Evolutionary conservation across 64 coral and sea anemone species (phyloP).

Genomic region (Stylophora pistillata): DNA sequence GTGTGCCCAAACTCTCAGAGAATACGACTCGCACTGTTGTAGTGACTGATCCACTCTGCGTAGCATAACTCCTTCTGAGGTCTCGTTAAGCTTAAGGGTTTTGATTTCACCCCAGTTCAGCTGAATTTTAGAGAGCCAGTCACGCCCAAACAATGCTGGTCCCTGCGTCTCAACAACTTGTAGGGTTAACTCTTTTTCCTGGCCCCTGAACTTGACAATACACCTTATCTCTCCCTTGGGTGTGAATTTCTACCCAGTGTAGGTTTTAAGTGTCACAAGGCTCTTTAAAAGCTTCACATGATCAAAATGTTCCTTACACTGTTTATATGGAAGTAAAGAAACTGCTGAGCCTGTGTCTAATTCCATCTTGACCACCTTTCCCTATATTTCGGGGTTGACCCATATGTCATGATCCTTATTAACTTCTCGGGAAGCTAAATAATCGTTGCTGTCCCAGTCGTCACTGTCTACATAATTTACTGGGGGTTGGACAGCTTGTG

Average conservation of each 20-base stretch:
- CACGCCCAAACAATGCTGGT: slow-evolving; percentile 58
- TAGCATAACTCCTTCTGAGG: neutral
- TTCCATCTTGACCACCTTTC: slow-evolving; percentile 60
- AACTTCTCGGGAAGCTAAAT: slow-evolving; percentile 21
- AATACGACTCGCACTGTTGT: too few species aligned
- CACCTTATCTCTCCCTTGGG: slow-evolving; percentile 49
- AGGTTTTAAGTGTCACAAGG: slow-evolving; percentile 35
- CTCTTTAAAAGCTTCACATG: slow-evolving; percentile 2
- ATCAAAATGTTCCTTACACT: slow-evolving; percentile 32
- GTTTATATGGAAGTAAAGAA: slow-evolving; percentile 32
- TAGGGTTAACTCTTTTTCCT: slow-evolving; percentile 22
- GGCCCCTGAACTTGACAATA: slow-evolving; percentile 28
- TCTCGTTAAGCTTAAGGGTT: slow-evolving; percentile 27
- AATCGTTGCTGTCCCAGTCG: slow-evolving; percentile 29
- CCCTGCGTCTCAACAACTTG: slow-evolving; percentile 52
- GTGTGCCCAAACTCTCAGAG: slow-evolving; percentile 50
- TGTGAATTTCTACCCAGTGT: slow-evolving; percentile 45
- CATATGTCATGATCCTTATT: slow-evolving; percentile 30
- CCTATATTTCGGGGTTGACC: slow-evolving; percentile 43
- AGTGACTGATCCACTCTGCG: slow-evolving; percentile 35
- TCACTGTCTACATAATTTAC: slow-evolving; percentile 20
- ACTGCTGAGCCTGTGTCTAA: slow-evolving; percentile 51
- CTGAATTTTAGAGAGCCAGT: slow-evolving; percentile 57
- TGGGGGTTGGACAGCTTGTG: slow-evolving; percentile 32
- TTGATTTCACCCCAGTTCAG: slow-evolving; percentile 68